phyloP scores from a whole-genome alignment of 2,888 invertebrate genomes.

The Drosophila subquinaria region DNA sequence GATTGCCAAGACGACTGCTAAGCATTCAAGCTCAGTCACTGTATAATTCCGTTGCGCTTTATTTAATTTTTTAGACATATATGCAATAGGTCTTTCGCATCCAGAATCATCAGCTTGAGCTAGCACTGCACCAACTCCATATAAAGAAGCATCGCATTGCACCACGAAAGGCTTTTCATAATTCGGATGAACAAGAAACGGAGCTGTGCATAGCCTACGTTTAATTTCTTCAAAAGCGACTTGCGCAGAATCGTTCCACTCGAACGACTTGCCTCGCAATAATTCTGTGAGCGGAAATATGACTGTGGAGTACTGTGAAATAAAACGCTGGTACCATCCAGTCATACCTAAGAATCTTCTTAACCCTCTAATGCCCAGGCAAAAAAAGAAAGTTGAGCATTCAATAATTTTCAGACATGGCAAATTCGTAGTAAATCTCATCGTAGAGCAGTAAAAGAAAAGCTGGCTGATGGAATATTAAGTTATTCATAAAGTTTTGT shows the following conservation, averaged over 20 bases:
- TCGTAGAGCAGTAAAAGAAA: too few species aligned
- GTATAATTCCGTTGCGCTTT: conserved; percentile 20
- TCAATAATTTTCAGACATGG: too few species aligned
- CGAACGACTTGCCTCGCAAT: conserved; percentile 2
- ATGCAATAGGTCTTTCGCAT: conserved; percentile 15
- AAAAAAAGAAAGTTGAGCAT: too few species aligned
- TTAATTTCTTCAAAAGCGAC: background rate
- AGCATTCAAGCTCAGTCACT: conserved; percentile 6
- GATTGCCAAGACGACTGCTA: too few species aligned
- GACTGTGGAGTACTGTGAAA: conserved; percentile 1
- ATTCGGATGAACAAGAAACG: conserved; percentile 1
- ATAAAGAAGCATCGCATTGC: conserved; percentile 6
- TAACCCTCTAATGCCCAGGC: too few species aligned
- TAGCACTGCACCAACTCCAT: background rate
- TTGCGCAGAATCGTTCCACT: conserved; percentile 12
- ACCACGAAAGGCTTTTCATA: conserved; percentile 9
- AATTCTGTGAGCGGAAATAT: conserved; percentile 8
- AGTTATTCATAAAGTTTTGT: too few species aligned
- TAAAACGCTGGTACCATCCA: conserved; percentile 19
- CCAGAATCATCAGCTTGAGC: conserved; percentile 7
- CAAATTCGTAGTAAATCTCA: too few species aligned
- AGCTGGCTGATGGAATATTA: too few species aligned
- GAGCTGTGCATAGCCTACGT: background rate
- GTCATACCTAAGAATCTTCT: conserved; percentile 14
- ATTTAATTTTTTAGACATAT: conserved; percentile 25